Base-by-base conservation (phyloP, 2,888 invertebrate genomes). In the Diabrotica balteata region DNA sequence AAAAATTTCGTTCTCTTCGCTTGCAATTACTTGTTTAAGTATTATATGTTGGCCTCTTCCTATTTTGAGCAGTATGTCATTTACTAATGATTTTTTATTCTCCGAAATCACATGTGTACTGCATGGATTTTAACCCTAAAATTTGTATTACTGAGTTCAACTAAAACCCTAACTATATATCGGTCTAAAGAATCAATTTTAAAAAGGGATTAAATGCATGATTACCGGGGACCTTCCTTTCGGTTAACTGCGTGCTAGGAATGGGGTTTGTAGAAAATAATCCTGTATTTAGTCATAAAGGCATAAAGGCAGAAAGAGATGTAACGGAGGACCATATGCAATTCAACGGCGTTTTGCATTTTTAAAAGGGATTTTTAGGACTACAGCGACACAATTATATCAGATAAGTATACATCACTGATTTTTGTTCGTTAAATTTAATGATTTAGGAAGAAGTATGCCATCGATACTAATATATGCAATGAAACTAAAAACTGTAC, bases 271-370 rank as follows among this genome's bases (percentile, higher is more conserved):
- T 75, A 72, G 74, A 72, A 75, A 79, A 79, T 80, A 82, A 82
- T 81, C 81, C 80, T 76, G 80, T 80, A 80, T 82, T 81, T 81
- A 81, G 82, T 81, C 81, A 80, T 79, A 78, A 82, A 82, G 81
- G 81, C 81, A 81, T 79, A 81, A 82, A 82, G 80, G 81, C 81
- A 81, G 77, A 77, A 77, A 73, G 71, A 73, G 73, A 78, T 75
- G 73, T 73, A 78, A 78, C 75, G 76, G 77, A 74, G 72, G 72
- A 73, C 74, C 75, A 72, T 73, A 69, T 73, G 73, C 68, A 69
- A 57, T 44, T 67, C 61, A 71, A 66, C 68, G 73, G 75, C 78
- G 77, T 76, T 72, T 74, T 75, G 57, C 61, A 52, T 63, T 71
- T 71, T 61, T 52, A 8, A 51, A 51, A 32, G 32, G 32, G 32